A percentile compares a stretch with the other conserved stretches of the same genome.
These are phyloP conservation scores for Chaetodon trifasciatus DNA, from an alignment of 2,797 vertebrate species.

Conservation along the genomic window DNA sequence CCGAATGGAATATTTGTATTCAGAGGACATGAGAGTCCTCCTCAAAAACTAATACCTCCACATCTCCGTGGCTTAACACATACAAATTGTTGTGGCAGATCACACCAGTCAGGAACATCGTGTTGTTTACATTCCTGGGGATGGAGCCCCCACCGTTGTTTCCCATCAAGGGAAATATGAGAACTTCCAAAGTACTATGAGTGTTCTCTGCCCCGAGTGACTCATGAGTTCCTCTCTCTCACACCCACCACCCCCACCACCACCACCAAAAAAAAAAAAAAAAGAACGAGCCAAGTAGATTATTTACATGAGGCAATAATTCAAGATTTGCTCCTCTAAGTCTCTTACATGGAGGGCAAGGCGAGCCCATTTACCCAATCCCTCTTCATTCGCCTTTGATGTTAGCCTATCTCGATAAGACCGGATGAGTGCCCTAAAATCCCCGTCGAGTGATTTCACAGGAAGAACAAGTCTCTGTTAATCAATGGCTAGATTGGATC, in stretches of 20 bases:
- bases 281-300: constrained; percentile 68
- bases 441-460: constrained; percentile 83
- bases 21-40: constrained; percentile 43
- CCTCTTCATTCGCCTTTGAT: constrained; percentile 83
- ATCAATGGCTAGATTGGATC: constrained; percentile 87
- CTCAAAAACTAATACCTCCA: constrained; percentile 42
- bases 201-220: constrained; percentile 75
- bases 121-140: constrained; percentile 82
- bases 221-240: constrained; percentile 75
- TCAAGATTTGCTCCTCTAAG: constrained; percentile 82
- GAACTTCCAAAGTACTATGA: constrained; percentile 77
- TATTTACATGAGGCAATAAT: constrained; percentile 85
- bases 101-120: constrained; percentile 67
- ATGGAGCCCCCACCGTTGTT: constrained; percentile 67
- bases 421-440: constrained; percentile 84
- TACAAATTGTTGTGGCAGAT: constrained; percentile 62
- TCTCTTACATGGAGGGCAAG: constrained; percentile 77
- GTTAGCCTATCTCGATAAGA: constrained; percentile 83
- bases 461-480: constrained; percentile 85
- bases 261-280: neutral
- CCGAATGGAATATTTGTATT: constrained; percentile 62
- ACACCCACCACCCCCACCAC: constrained; percentile 3
- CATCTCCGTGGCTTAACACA: constrained; percentile 45
- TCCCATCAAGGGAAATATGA: constrained; percentile 80
- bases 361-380: constrained; percentile 79